Evolutionary conservation across 92 coral and sea anemone genomes (phyloP).

Genomic region (Epizoanthus scotinus): DNA sequence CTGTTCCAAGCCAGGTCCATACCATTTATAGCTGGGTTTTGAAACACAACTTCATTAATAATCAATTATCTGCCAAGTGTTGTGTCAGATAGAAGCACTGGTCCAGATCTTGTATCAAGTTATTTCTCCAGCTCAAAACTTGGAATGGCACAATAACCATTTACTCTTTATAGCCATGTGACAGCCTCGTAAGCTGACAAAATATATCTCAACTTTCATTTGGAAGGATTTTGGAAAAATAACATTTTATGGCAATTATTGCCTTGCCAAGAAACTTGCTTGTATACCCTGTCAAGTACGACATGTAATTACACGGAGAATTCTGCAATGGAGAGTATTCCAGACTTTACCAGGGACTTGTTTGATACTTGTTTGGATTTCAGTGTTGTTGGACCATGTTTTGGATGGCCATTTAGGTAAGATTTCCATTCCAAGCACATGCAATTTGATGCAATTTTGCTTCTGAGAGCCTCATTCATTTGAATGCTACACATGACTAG

Average conservation of each 20-base stretch:
- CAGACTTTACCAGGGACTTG: constrained; percentile 81
- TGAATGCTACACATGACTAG: no score
- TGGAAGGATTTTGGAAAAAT: not conserved
- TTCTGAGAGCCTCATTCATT: not conserved
- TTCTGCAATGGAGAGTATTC: constrained; percentile 84
- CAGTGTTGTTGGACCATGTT: constrained; percentile 65
- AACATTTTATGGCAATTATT: not conserved
- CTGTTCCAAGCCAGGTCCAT: constrained; percentile 6
- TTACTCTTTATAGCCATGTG: not conserved
- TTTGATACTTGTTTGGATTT: constrained; percentile 76
- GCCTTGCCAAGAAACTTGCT: no score
- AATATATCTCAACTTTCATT: not conserved
- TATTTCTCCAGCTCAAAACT: no score
- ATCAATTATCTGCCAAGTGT: constrained; percentile 15
- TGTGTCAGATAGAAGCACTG: not conserved
- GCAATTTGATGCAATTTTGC: no score
- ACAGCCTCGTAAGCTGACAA: not conserved
- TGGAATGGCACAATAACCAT: not conserved
- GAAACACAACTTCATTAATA: constrained; percentile 17
- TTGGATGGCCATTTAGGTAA: constrained; percentile 87
- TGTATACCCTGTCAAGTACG: not conserved
- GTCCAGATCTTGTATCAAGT: not conserved
- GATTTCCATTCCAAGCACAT: not conserved
- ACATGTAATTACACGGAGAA: not conserved
- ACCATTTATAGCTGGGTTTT: constrained; percentile 26